phyloP scores from a whole-genome alignment of 2,888 invertebrate species.

The Orthonychiurus folsomi region DNA sequence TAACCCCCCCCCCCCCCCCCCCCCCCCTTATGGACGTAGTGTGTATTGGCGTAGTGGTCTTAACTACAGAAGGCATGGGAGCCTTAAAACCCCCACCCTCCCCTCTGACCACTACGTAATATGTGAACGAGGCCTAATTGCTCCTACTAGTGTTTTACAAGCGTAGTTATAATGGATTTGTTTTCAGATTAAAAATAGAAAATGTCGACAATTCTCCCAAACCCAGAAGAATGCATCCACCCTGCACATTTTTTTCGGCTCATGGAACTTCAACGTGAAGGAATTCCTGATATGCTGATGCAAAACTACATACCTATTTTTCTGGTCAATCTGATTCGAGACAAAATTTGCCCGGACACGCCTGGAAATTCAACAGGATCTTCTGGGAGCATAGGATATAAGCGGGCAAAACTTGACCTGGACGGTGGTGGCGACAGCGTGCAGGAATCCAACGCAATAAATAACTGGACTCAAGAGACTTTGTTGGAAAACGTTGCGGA shows the following conservation, averaged over 20 bases:
- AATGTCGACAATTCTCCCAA: neutral
- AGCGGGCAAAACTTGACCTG: too few species aligned
- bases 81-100: too few species aligned
- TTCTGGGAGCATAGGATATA: too few species aligned
- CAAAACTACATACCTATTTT: constrained; percentile 23
- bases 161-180: neutral
- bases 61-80: too few species aligned
- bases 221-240: neutral
- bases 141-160: too few species aligned
- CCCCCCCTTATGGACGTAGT: too few species aligned
- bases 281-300: constrained; percentile 13
- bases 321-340: constrained; percentile 16
- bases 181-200: neutral
- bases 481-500: neutral
- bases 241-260: constrained; percentile 1
- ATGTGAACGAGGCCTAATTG: too few species aligned
- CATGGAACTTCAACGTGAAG: constrained; percentile 1
- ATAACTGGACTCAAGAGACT: too few species aligned
- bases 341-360: neutral
- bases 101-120: too few species aligned
- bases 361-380: neutral
- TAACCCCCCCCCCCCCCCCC: too few species aligned
- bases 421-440: too few species aligned
- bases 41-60: too few species aligned
- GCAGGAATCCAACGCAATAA: neutral